Evolutionary conservation across 1,140 invertebrate genomes (phyloP).

Genomic region (Ylistrum balloti): DNA sequence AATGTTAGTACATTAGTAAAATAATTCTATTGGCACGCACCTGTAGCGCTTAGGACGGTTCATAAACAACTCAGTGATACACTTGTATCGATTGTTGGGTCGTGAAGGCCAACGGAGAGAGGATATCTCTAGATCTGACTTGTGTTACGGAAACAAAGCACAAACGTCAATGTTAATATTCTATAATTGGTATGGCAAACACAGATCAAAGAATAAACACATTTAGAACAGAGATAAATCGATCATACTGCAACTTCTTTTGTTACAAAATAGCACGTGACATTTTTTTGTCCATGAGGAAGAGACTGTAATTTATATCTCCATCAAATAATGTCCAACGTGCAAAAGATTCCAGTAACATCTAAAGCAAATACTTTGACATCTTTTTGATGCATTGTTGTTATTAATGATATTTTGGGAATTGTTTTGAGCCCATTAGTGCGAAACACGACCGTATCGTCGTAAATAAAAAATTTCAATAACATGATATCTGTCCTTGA

Average conservation of each 20-base stretch:
- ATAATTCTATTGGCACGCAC: neutral
- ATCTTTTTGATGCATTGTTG: too few species aligned
- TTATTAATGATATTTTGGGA: too few species aligned
- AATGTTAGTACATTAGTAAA: neutral
- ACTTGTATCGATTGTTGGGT: neutral
- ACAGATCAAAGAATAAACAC: slow-evolving; percentile 34
- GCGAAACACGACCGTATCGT: too few species aligned
- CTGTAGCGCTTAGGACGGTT: neutral
- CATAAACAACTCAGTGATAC: neutral
- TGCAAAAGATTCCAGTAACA: too few species aligned
- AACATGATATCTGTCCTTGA: too few species aligned
- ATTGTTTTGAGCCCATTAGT: too few species aligned
- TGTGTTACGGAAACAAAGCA: slow-evolving; percentile 18
- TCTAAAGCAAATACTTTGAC: too few species aligned
- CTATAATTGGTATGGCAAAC: neutral
- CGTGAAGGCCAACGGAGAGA: neutral
- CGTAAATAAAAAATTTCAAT: too few species aligned
- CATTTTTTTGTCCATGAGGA: neutral
- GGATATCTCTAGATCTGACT: neutral
- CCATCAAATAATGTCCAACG: neutral
- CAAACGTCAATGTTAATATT: slow-evolving; percentile 4
- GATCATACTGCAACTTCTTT: neutral
- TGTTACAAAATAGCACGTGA: neutral
- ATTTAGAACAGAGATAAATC: neutral
- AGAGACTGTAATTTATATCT: neutral